Evolutionary conservation across 2,797 vertebrate species (phyloP).

Genomic region (Rhinatrema bivittatum): DNA sequence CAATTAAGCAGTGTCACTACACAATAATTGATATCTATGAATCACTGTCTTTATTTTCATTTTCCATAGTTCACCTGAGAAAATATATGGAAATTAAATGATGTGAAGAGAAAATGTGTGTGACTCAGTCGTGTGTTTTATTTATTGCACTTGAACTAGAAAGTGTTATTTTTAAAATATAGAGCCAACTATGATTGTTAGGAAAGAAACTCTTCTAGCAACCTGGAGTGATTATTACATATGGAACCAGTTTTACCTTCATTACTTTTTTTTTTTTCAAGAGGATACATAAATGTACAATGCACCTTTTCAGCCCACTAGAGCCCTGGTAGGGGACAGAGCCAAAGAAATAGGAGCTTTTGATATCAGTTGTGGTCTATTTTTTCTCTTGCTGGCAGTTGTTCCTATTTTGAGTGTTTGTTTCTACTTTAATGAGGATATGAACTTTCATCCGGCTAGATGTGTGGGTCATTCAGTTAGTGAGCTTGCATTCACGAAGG

Average conservation of each 20-base stretch:
- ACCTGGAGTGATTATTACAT: conserved; percentile 17
- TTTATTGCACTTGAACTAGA: too few species aligned
- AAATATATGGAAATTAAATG: too few species aligned
- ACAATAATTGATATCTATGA: too few species aligned
- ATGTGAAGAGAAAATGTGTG: too few species aligned
- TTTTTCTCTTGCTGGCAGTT: conserved; percentile 43
- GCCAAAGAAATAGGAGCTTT: conserved; percentile 22
- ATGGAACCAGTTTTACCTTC: conserved; percentile 38
- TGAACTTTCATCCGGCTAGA: conserved; percentile 64
- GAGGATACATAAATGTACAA: conserved; percentile 33
- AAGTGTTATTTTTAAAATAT: too few species aligned
- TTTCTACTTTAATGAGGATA: conserved; percentile 71
- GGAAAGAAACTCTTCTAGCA: conserved; percentile 21
- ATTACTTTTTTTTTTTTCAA: conserved; percentile 37
- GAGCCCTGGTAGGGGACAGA: conserved; percentile 26
- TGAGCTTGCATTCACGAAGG: conserved; percentile 45
- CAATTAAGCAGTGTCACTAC: too few species aligned
- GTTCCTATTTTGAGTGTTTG: conserved; percentile 64
- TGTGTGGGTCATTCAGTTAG: conserved; percentile 60
- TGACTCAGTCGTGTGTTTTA: too few species aligned
- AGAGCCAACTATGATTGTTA: conserved; percentile 12
- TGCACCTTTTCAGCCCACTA: conserved; percentile 19
- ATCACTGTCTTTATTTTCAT: too few species aligned
- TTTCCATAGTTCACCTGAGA: too few species aligned
- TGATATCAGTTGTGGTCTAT: conserved; percentile 26